Evolutionary conservation across 2,113 vertebrate species (phyloP), one percentile per base, ranked within the genome.

Genomic region (Todiramphus saurophagus): DNA sequence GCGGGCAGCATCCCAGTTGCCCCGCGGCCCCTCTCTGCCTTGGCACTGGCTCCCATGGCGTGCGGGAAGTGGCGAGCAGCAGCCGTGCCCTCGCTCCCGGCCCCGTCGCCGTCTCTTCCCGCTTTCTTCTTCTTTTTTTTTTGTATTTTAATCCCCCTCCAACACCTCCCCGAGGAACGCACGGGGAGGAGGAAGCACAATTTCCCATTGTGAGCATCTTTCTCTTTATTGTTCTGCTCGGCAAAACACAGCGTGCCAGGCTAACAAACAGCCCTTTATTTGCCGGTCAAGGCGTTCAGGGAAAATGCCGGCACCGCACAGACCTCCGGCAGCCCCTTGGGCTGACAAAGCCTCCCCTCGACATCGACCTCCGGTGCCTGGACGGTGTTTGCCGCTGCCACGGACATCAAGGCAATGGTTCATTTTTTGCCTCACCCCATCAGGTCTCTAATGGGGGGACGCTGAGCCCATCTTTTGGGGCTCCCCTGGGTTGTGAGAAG

Each of bases 171-270:
- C 30, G 68, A 91, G 92, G 91, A 92, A 78, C 46, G 33, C 89
- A 89, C 53, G 9, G 95, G 84, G 93, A 96, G 96, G 87, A 97
- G 93, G 97, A 98, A 97, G 94, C 96, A 98, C 98, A 98, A 98
- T 97, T 98, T 98, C 97, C 97, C 97, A 97, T 98, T 98, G 98
- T 98, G 94, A 96, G 96, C 39, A 8, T 95, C 94, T 97, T 97
- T 96, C 78, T 90, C 94, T 95, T 95, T 93, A 98, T 98, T 98
- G 98, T 98, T 97, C 95, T 94, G 92, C 94, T 90, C 48, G 23
- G 93, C 95, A 97, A 96, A 97, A 97, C 96, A 97, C 94, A 93
- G 56, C 24, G 10, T 37, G 24, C 74, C 76, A 7, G 1, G 50
- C 10, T 74, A 95, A 97, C 97, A 97, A 97, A 95, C 91, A 77